These are phyloP conservation scores for Chelon labrosus DNA, from an alignment of 2,797 vertebrate genomes.

Conservation along the genomic window DNA sequence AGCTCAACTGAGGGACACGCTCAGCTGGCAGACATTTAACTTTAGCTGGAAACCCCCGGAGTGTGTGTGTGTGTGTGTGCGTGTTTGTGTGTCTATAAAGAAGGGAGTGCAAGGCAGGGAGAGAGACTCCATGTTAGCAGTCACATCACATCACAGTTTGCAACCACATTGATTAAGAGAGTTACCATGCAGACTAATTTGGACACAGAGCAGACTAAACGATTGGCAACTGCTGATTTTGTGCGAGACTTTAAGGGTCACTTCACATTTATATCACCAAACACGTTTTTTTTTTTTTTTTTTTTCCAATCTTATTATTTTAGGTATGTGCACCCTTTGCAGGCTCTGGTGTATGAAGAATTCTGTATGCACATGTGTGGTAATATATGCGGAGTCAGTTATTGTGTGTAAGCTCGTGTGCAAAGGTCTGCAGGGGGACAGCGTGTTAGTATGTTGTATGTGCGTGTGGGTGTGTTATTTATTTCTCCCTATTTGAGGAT, in stretches of 20 bases:
- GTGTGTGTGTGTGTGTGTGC: constrained; percentile 20
- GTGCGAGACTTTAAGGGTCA: constrained; percentile 35
- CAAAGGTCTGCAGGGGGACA: constrained; percentile 38
- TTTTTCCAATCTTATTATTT: not conserved
- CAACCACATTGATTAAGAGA: constrained; percentile 79
- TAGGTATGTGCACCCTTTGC: constrained; percentile 7
- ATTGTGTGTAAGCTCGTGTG: constrained; percentile 7
- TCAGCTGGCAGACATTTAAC: constrained; percentile 79
- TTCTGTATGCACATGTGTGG: constrained; percentile 38
- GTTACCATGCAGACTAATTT: constrained; percentile 76
- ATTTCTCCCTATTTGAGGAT: constrained; percentile 76
- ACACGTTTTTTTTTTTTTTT: not conserved
- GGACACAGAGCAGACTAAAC: constrained; percentile 65
- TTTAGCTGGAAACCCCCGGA: constrained; percentile 64
- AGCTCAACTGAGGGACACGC: constrained; percentile 75
- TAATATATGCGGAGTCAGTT: constrained; percentile 34
- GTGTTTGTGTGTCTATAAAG: constrained; percentile 9
- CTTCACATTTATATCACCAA: not conserved
- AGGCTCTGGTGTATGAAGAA: constrained; percentile 20
- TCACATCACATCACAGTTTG: constrained; percentile 83
- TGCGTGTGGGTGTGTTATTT: constrained; percentile 64
- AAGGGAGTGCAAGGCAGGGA: constrained; percentile 22
- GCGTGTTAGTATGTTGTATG: constrained; percentile 42
- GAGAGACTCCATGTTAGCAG: constrained; percentile 76
- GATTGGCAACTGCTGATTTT: constrained; percentile 57